Evolutionary conservation across 2,888 invertebrate genomes (phyloP).

Genomic region (Perizoma flavofasciatum): DNA sequence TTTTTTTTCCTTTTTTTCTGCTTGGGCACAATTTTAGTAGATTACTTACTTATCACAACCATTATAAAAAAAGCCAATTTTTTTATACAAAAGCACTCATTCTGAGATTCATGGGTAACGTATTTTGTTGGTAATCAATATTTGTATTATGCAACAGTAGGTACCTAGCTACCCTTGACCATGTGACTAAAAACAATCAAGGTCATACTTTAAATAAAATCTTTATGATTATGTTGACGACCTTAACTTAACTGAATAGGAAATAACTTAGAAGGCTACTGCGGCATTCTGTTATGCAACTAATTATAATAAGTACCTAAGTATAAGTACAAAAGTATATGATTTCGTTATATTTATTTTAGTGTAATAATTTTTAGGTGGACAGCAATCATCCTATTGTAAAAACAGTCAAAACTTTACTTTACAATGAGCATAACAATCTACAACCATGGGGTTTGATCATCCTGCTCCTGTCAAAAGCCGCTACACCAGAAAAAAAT

Average conservation of each 20-base stretch:
- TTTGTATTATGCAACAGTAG: constrained; percentile 23
- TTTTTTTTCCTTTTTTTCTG: background rate
- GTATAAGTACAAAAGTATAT: no score
- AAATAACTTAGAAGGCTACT: constrained; percentile 20
- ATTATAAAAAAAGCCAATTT: background rate
- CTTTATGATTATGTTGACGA: constrained; percentile 14
- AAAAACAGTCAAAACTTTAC: constrained; percentile 72
- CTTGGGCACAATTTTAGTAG: no score
- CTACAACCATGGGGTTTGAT: constrained; percentile 74
- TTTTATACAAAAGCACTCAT: background rate
- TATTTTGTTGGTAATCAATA: background rate
- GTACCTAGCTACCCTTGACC: background rate
- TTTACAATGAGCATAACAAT: constrained; percentile 75
- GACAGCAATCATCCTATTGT: constrained; percentile 74
- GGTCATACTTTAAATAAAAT: constrained; percentile 11
- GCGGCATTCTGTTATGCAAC: background rate
- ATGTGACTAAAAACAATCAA: constrained; percentile 24
- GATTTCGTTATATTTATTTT: background rate
- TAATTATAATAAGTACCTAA: no score
- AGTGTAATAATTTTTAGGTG: constrained; percentile 49
- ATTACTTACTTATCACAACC: background rate
- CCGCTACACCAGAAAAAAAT: constrained; percentile 48
- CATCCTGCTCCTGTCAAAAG: constrained; percentile 70
- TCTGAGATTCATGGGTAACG: background rate
- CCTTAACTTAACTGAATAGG: constrained; percentile 23